Evolutionary conservation across 2,797 vertebrate species (phyloP).

Genomic region (Tinamus major): DNA sequence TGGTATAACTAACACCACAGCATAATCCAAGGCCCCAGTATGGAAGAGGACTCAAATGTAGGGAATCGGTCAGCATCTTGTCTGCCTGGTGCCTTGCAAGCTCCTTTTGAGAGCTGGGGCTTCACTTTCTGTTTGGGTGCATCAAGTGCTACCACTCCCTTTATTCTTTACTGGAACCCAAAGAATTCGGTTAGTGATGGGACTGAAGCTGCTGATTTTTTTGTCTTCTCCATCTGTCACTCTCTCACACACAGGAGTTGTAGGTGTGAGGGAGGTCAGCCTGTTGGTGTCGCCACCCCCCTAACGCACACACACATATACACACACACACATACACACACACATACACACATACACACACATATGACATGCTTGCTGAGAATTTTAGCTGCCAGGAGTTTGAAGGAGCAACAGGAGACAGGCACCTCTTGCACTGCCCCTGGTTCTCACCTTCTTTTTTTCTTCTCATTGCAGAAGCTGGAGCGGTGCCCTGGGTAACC

Average conservation of each 20-base stretch:
- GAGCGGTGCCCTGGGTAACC: conserved; percentile 59
- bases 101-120: background rate
- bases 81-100: background rate
- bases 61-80: background rate
- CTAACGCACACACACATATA: too few relatives aligned
- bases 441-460: conserved; percentile 65
- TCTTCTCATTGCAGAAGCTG: conserved; percentile 71
- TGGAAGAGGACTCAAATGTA: background rate
- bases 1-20: background rate
- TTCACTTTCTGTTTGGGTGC: background rate
- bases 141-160: background rate
- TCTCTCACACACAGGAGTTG: background rate
- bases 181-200: background rate
- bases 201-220: background rate
- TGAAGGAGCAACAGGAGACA: background rate
- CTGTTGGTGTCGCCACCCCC: background rate
- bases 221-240: background rate
- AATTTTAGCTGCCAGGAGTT: background rate
- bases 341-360: too few relatives aligned
- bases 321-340: too few relatives aligned
- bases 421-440: background rate
- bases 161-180: background rate
- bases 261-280: background rate
- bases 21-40: background rate
- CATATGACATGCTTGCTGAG: background rate